These are phyloP conservation scores for Drosophila oshimai DNA, from an alignment of 1,140 invertebrate species.

Conservation along the genomic window DNA sequence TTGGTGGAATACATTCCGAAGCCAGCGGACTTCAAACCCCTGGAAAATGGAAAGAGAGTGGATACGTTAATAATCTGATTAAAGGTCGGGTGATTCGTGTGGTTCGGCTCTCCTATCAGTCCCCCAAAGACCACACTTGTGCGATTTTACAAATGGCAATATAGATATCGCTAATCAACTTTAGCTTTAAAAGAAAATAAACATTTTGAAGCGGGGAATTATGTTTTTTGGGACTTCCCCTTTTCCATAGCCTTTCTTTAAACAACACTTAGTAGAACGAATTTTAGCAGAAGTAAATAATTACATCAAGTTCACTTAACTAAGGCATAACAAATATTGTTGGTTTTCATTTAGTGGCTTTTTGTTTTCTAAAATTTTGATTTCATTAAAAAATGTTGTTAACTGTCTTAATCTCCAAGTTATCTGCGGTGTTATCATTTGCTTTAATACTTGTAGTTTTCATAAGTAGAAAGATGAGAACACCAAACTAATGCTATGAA, in stretches of 20 bases:
- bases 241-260: neutral
- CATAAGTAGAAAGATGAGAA: neutral
- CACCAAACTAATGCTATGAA: neutral
- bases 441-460: neutral
- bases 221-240: neutral
- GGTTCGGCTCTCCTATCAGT: neutral
- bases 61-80: constrained; percentile 32
- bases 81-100: constrained; percentile 19
- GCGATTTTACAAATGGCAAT: neutral
- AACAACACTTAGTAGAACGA: too few relatives aligned
- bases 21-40: constrained; percentile 53
- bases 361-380: too few relatives aligned
- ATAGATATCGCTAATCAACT: neutral
- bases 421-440: neutral
- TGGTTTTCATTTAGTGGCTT: too few relatives aligned
- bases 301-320: too few relatives aligned
- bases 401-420: neutral
- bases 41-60: constrained; percentile 8
- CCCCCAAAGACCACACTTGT: neutral
- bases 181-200: neutral
- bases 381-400: neutral
- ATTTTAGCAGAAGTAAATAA: too few relatives aligned
- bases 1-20: constrained; percentile 69
- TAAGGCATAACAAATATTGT: too few relatives aligned
- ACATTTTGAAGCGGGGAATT: too few relatives aligned